Evolutionary conservation across 2,797 vertebrate species (phyloP).

Genomic region (Enteromius anoplus): DNA sequence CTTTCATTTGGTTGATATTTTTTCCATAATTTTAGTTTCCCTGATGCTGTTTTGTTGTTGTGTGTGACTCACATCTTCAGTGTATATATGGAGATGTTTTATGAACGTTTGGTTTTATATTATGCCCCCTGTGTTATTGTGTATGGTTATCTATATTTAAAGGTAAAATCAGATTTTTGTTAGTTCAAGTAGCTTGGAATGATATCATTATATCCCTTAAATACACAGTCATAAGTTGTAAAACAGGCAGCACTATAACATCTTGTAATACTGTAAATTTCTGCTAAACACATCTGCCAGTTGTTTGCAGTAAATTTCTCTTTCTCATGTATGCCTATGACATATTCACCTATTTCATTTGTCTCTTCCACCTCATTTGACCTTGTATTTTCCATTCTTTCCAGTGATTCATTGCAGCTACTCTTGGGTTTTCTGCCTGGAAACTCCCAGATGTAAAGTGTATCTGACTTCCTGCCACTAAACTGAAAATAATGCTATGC

Average conservation of each 20-base stretch:
- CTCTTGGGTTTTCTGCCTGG: not conserved
- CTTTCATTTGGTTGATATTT: not conserved
- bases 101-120: not conserved
- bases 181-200: not conserved
- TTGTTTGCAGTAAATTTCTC: not conserved
- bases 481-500: not conserved
- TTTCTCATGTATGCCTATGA: too few relatives aligned
- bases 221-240: not conserved
- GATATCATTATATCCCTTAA: not conserved
- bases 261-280: not conserved
- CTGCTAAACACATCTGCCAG: not conserved
- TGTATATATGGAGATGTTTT: not conserved
- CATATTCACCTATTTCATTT: not conserved
- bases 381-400: not conserved
- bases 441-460: constrained; percentile 1
- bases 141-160: not conserved
- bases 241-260: not conserved
- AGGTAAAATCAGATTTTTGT: not conserved
- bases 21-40: not conserved
- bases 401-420: not conserved
- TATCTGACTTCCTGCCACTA: not conserved
- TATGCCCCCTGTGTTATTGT: not conserved
- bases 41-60: not conserved
- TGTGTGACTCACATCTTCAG: not conserved
- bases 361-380: not conserved